Percentiles rank a stretch among this genome's conserved stretches.
phyloP scores from a whole-genome alignment of 2,797 vertebrate genomes.

The Sebastes goodei region DNA sequence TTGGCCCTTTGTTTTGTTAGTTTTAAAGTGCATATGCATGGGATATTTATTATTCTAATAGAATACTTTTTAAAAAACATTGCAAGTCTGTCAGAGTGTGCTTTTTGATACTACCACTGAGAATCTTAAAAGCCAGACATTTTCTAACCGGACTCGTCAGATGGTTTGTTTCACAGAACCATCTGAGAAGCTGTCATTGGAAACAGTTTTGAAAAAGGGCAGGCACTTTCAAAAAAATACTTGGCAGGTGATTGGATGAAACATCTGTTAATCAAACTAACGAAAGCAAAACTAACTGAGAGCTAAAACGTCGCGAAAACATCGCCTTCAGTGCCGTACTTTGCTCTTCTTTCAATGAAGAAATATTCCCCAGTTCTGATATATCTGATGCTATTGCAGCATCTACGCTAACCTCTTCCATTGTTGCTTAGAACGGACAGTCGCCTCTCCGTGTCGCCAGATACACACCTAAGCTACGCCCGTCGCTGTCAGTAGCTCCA shows the following conservation, averaged over 20 bases:
- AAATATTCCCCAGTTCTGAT: background rate
- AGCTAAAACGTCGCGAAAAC: background rate
- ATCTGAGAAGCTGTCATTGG: too few relatives aligned
- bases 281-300: background rate
- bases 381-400: background rate
- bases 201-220: too few relatives aligned
- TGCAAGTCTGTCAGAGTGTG: background rate
- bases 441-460: background rate
- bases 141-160: fast-evolving
- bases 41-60: background rate
- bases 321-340: background rate
- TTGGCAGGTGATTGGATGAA: background rate
- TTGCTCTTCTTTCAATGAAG: background rate
- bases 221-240: background rate
- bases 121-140: background rate
- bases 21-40: background rate
- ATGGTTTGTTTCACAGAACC: too few relatives aligned
- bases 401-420: background rate
- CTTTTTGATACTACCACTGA: background rate
- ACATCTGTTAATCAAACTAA: background rate
- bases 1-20: background rate
- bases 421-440: too few relatives aligned
- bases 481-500: background rate
- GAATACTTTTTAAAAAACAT: background rate
- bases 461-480: background rate